Conservation (phyloP, 2,113 vertebrate genomes). For the Mugil cephalus region DNA sequence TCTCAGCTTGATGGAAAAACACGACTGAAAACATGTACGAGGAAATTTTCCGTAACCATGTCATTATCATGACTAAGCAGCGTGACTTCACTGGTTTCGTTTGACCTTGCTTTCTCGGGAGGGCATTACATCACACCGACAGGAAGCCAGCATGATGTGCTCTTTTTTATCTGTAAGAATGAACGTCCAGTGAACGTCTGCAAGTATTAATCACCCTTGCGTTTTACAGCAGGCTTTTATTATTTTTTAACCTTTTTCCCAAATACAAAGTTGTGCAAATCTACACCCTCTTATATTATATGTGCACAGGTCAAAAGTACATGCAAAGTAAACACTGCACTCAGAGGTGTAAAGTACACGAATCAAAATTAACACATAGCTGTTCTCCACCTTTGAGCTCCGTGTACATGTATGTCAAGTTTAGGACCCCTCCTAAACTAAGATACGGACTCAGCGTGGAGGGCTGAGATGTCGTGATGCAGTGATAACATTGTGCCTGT, state of each 20-base stretch:
- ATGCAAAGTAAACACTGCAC: background rate
- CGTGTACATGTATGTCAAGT: too few species aligned
- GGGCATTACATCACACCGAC: background rate
- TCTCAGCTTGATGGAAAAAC: too few species aligned
- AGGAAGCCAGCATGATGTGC: background rate
- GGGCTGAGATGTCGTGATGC: background rate
- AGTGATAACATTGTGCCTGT: slow-evolving; percentile 19
- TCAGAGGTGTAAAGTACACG: background rate
- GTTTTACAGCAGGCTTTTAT: too few species aligned
- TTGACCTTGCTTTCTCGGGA: background rate
- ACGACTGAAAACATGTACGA: too few species aligned
- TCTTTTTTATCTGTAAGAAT: background rate
- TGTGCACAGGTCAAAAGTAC: background rate
- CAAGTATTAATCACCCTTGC: too few species aligned
- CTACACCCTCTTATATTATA: background rate
- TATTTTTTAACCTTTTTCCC: background rate
- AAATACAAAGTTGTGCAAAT: background rate
- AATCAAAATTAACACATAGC: background rate
- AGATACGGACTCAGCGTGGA: too few species aligned
- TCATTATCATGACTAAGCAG: too few species aligned
- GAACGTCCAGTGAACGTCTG: too few species aligned
- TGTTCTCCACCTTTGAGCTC: too few species aligned
- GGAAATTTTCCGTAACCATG: too few species aligned
- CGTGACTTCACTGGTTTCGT: background rate
- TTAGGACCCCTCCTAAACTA: too few species aligned